A percentile compares a stretch with the other conserved stretches of the same genome.
Evolutionary conservation across 2,888 invertebrate genomes (phyloP).

Genomic region (Phorcus lineatus): DNA sequence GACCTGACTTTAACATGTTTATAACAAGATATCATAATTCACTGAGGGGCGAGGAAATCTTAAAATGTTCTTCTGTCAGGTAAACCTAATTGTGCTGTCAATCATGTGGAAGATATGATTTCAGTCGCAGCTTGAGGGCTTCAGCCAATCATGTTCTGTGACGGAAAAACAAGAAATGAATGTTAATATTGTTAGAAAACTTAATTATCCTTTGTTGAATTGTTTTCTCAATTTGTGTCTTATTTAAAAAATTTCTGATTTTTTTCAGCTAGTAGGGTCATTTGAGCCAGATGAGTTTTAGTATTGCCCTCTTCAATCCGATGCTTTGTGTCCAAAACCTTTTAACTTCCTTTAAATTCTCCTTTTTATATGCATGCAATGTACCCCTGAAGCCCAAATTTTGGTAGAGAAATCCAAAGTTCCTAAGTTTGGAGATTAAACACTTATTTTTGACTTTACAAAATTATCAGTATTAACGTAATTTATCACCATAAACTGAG

Average conservation of each 20-base stretch:
- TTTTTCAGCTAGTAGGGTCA: neutral
- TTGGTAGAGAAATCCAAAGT: no score
- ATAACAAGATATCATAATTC: slow-evolving; percentile 21
- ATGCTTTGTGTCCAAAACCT: no score
- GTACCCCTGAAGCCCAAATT: no score
- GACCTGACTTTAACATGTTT: neutral
- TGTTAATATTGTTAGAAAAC: neutral
- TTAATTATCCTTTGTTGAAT: neutral
- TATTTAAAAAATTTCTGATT: neutral
- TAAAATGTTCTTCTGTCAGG: neutral
- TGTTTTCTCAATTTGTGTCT: neutral
- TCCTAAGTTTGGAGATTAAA: no score
- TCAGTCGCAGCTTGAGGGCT: neutral
- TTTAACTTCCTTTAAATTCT: no score
- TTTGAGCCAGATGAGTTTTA: neutral
- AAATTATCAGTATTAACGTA: no score
- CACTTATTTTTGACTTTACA: no score
- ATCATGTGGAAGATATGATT: slow-evolving; percentile 21
- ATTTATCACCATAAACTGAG: no score
- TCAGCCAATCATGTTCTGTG: neutral
- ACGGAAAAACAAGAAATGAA: neutral
- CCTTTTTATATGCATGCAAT: no score
- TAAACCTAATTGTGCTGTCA: slow-evolving; percentile 13
- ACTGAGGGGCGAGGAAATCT: neutral
- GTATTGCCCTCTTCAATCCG: no score